Conservation (phyloP, 30 jellyfish, hydroid and myxozoan species). For the Mastigias papua region DNA sequence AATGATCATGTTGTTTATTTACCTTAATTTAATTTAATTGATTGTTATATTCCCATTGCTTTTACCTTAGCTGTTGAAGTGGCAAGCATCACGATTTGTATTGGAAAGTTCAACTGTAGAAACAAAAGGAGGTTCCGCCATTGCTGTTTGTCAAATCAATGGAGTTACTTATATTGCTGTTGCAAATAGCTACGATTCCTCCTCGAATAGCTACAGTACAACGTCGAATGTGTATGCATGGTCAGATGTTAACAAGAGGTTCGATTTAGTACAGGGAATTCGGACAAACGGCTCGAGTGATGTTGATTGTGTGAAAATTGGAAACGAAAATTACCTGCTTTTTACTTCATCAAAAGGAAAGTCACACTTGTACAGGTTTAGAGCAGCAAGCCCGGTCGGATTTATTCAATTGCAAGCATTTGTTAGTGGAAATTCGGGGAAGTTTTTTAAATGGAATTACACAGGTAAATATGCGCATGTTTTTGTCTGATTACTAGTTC, state of each 20-base stretch:
- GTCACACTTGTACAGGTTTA: conserved; percentile 48
- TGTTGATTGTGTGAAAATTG: conserved; percentile 49
- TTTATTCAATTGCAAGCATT: conserved; percentile 66
- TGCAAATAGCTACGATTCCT: conserved; percentile 81
- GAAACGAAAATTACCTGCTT: conserved; percentile 52
- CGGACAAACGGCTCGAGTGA: conserved; percentile 72
- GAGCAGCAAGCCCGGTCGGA: conserved; percentile 56
- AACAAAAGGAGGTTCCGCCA: conserved; percentile 77
- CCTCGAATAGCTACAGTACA: conserved; percentile 45
- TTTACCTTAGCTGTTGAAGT: conserved; percentile 39
- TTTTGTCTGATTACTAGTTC: too few relatives aligned
- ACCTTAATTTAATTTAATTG: too few relatives aligned
- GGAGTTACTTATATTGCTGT: conserved; percentile 61
- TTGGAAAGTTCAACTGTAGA: conserved; percentile 49
- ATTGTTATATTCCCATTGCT: neutral
- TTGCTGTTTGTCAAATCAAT: conserved; percentile 34
- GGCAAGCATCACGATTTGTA: conserved; percentile 63
- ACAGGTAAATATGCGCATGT: conserved; percentile 69
- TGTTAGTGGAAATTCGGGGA: conserved; percentile 54
- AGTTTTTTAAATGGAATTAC: conserved; percentile 36
- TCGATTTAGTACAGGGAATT: conserved; percentile 63
- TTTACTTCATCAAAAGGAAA: conserved; percentile 50
- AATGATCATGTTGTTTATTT: too few relatives aligned
- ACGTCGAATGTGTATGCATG: conserved; percentile 71
- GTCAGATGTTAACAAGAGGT: conserved; percentile 60